These are phyloP conservation scores for Corythoichthys intestinalis DNA, from an alignment of 2,113 vertebrate genomes.

Conservation along the genomic window DNA sequence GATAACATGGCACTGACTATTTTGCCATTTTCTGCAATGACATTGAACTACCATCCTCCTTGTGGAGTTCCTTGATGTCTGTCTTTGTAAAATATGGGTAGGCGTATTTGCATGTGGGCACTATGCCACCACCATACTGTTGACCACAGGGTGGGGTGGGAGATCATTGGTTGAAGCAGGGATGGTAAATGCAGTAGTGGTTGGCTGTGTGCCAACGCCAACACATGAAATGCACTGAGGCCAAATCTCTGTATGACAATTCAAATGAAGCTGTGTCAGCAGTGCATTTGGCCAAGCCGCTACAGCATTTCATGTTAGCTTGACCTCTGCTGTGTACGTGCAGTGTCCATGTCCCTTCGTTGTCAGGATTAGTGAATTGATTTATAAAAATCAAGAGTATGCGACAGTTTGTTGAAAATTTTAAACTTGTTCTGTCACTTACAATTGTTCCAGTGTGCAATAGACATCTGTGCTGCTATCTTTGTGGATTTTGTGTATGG, in stretches of 20 bases:
- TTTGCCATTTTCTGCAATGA: background rate
- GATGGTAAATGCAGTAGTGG: slow-evolving; percentile 46
- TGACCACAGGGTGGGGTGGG: slow-evolving; percentile 19
- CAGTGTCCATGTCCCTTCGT: background rate
- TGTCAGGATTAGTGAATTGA: background rate
- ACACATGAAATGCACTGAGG: slow-evolving; percentile 31
- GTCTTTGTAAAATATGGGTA: slow-evolving; percentile 1
- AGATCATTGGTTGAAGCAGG: slow-evolving; percentile 44
- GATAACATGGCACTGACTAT: background rate
- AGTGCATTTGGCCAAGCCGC: slow-evolving; percentile 35
- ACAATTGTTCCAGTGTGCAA: slow-evolving; percentile 1
- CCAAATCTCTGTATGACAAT: slow-evolving; percentile 54
- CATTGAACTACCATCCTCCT: slow-evolving; percentile 1
- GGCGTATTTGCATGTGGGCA: slow-evolving; percentile 1
- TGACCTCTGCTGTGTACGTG: slow-evolving; percentile 26
- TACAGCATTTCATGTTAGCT: slow-evolving; percentile 43
- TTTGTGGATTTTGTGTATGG: slow-evolving; percentile 11
- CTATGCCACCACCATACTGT: slow-evolving; percentile 14
- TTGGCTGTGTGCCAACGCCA: slow-evolving; percentile 56
- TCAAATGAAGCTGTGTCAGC: slow-evolving; percentile 63
- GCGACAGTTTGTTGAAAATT: background rate
- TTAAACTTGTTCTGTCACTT: background rate
- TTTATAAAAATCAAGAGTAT: background rate
- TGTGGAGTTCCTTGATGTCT: slow-evolving; percentile 28
- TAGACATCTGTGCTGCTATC: background rate